Evolutionary conservation across 2,797 vertebrate species (phyloP).

Genomic region (Hipposideros larvatus): DNA sequence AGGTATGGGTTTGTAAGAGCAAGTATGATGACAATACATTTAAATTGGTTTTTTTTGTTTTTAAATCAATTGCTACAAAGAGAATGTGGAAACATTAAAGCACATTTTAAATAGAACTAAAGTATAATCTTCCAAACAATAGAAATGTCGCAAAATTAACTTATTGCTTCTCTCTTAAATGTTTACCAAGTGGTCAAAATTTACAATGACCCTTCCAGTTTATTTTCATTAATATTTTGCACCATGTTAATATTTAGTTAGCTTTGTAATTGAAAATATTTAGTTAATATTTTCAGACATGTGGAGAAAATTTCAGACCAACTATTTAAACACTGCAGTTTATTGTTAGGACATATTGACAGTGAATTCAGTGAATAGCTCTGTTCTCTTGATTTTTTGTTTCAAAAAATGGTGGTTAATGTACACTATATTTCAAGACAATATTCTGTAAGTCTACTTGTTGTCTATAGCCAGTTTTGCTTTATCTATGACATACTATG

Average conservation of each 20-base stretch:
- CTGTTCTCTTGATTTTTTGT: background rate
- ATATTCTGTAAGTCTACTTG: background rate
- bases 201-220: background rate
- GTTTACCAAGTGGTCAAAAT: conserved; percentile 5
- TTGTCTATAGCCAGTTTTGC: background rate
- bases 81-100: background rate
- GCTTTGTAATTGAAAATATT: background rate
- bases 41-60: background rate
- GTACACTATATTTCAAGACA: background rate
- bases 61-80: conserved; percentile 1
- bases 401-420: background rate
- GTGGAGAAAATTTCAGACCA: background rate
- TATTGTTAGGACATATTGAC: background rate
- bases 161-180: background rate
- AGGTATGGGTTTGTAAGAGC: background rate
- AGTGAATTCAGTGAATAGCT: background rate
- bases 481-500: background rate
- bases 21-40: background rate
- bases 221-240: background rate
- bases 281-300: background rate
- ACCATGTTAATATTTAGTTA: background rate
- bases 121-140: background rate
- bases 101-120: background rate
- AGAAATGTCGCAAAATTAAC: conserved; percentile 39
- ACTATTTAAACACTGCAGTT: background rate